Evolutionary conservation across 2,113 vertebrate genomes (phyloP).

Genomic region (Pontoporia blainvillei): DNA sequence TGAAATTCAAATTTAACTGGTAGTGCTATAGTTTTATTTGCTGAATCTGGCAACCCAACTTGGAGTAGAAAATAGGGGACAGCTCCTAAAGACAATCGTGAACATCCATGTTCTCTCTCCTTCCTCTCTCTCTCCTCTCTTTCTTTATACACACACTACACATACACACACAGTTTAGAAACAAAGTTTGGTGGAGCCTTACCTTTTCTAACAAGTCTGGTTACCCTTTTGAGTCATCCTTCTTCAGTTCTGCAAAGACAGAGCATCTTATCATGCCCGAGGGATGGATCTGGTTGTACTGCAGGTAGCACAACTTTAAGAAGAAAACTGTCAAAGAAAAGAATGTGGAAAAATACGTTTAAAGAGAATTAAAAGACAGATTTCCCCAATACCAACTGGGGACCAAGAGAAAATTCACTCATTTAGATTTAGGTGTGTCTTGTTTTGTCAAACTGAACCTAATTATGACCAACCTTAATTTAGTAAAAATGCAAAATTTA

Average conservation of each 20-base stretch:
- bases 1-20: background rate
- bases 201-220: background rate
- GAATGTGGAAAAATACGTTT: background rate
- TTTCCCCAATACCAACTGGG: background rate
- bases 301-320: background rate
- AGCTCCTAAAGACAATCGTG: background rate
- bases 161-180: background rate
- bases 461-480: background rate
- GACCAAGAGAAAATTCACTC: background rate
- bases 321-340: background rate
- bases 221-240: background rate
- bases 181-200: background rate
- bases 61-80: background rate
- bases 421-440: background rate
- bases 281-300: background rate
- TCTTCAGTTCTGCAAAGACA: background rate
- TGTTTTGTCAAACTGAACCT: background rate
- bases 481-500: conserved; percentile 1
- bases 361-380: background rate
- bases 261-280: background rate
- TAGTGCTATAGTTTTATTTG: background rate
- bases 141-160: background rate
- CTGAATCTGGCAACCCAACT: background rate
- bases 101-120: background rate
- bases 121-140: background rate